Conservation (phyloP, 2,113 vertebrate genomes). For the Zapornia atra region DNA sequence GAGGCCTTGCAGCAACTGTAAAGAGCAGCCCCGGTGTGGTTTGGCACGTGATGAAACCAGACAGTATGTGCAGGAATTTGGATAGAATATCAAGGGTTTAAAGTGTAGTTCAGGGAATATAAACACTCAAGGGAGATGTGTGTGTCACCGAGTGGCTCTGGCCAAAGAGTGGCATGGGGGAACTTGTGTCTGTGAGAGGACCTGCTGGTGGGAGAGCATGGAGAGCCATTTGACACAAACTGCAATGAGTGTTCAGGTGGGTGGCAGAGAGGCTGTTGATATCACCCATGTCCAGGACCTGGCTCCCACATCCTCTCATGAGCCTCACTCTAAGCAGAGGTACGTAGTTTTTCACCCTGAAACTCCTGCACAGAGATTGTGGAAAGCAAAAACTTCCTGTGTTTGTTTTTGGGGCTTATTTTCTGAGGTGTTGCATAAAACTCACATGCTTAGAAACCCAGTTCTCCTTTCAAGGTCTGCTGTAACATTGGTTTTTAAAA, state of each 20-base stretch:
- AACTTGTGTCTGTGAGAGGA: rapidly evolving
- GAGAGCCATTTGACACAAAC: not conserved
- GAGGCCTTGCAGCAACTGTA: not conserved
- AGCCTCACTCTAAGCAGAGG: not conserved
- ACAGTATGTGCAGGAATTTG: not conserved
- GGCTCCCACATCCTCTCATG: rapidly evolving
- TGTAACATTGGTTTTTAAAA: not conserved
- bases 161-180: not conserved
- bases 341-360: not conserved
- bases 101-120: not conserved
- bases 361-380: not conserved
- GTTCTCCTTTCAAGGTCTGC: not conserved
- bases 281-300: not conserved
- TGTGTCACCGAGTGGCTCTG: rapidly evolving
- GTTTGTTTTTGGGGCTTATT: not conserved
- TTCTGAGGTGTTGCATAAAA: not conserved
- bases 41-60: not conserved
- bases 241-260: not conserved
- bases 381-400: not conserved
- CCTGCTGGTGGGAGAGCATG: not conserved
- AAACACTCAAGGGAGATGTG: rapidly evolving
- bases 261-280: not conserved
- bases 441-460: not conserved
- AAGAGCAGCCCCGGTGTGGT: not conserved
- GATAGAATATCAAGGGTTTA: not conserved